Evolutionary conservation across 2,888 invertebrate species (phyloP).

Genomic region (Loripinus fragilis): DNA sequence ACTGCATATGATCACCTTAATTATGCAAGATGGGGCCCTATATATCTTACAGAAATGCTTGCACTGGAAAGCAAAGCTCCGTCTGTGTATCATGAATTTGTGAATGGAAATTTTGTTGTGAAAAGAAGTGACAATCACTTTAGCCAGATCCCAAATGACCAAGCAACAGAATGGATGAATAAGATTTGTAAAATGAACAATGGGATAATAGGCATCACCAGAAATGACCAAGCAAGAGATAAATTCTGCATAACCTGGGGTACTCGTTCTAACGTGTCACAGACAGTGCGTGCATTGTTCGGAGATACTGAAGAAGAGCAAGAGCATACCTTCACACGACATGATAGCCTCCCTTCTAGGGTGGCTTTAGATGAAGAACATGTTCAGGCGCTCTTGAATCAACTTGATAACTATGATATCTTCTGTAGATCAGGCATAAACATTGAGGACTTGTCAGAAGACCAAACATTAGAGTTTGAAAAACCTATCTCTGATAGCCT

Average conservation of each 20-base stretch:
- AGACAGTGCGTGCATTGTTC: not conserved
- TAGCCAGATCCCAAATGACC: conserved; percentile 47
- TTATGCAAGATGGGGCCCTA: conserved; percentile 54
- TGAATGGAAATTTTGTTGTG: conserved; percentile 40
- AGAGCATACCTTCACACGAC: conserved; percentile 16
- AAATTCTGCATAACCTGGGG: conserved; percentile 41
- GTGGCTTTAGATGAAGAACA: conserved; percentile 17
- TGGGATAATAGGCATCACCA: conserved; percentile 47
- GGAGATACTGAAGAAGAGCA: conserved; percentile 20
- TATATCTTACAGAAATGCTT: conserved; percentile 9
- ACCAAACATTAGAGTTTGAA: no score
- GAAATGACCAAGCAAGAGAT: conserved; percentile 41
- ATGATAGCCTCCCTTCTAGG: conserved; percentile 12
- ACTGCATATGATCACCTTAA: conserved; percentile 48
- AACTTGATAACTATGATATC: conserved; percentile 22
- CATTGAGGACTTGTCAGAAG: no score
- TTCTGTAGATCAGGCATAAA: conserved; percentile 3
- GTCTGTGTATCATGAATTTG: conserved; percentile 39
- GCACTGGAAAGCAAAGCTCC: conserved; percentile 28
- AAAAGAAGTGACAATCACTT: conserved; percentile 40
- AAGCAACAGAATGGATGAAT: conserved; percentile 50
- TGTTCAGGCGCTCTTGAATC: conserved; percentile 15
- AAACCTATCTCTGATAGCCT: no score
- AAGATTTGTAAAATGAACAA: conserved; percentile 33
- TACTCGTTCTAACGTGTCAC: conserved; percentile 31